phyloP scores from a whole-genome alignment of 2,888 invertebrate species.

The Endotricha flammealis region DNA sequence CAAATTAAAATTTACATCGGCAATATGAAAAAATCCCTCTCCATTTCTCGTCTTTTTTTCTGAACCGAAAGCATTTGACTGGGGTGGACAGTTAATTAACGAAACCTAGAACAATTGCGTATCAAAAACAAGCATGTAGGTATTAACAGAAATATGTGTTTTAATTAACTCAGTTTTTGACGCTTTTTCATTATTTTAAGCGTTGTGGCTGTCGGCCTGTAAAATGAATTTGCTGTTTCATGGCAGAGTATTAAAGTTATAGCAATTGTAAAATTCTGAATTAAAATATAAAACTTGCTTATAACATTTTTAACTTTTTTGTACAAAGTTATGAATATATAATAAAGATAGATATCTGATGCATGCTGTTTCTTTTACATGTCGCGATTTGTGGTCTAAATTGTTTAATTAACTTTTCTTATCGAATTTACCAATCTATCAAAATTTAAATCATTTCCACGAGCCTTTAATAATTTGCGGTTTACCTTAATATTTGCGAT shows the following conservation, averaged over 20 bases:
- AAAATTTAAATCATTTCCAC: background rate
- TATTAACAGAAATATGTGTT: conserved; percentile 32
- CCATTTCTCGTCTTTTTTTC: conserved; percentile 61
- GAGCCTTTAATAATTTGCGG: background rate
- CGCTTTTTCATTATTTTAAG: background rate
- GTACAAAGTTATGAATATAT: too few species aligned
- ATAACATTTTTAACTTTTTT: too few species aligned
- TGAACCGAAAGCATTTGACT: conserved; percentile 56
- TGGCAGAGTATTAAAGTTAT: conserved; percentile 4
- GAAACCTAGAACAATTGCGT: conserved; percentile 61
- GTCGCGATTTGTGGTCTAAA: too few species aligned
- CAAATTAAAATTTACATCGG: conserved; percentile 77
- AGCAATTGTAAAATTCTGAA: conserved; percentile 1
- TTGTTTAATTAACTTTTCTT: background rate
- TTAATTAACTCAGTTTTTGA: conserved; percentile 16
- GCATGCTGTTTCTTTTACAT: too few species aligned
- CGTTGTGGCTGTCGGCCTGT: background rate
- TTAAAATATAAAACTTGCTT: background rate
- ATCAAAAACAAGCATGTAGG: conserved; percentile 46
- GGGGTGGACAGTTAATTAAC: conserved; percentile 71
- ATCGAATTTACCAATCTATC: background rate
- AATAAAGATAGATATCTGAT: too few species aligned
- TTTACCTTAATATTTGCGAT: background rate
- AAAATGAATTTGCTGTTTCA: conserved; percentile 4
- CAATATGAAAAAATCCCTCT: conserved; percentile 71